Conservation (phyloP, 2,113 vertebrate species). For the Gallinago undulata region DNA sequence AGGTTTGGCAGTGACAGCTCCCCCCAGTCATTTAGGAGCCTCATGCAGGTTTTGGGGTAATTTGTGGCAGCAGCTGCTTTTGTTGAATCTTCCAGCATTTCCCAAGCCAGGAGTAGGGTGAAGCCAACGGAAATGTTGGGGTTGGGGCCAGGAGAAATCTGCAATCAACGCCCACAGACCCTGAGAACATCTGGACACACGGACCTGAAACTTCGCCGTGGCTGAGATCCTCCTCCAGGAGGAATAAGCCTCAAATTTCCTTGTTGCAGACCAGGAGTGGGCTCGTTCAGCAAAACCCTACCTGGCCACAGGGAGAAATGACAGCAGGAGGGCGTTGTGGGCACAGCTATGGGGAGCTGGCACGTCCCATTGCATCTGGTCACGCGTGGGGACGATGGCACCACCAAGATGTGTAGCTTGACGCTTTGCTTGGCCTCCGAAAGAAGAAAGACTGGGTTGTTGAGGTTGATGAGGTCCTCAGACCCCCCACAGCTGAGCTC, state of each 20-base stretch:
- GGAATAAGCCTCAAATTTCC: neutral
- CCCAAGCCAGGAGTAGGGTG: neutral
- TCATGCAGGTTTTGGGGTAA: neutral
- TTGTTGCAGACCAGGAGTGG: neutral
- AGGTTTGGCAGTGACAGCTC: neutral
- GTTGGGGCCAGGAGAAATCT: neutral
- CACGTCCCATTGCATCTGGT: accelerated
- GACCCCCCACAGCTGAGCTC: neutral
- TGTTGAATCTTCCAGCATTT: neutral
- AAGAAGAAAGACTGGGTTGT: neutral
- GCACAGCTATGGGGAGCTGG: neutral
- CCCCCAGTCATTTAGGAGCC: neutral
- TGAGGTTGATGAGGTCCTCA: neutral
- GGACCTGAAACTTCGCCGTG: accelerated
- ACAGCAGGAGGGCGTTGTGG: neutral
- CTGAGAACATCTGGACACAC: neutral
- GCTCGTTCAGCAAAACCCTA: neutral
- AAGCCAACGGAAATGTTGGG: neutral
- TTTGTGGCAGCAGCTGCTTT: neutral
- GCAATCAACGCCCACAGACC: neutral
- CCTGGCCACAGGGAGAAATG: accelerated
- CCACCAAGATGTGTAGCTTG: accelerated
- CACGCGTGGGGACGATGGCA: accelerated
- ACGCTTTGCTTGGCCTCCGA: neutral
- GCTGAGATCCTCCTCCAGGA: accelerated